Evolutionary conservation across 2,888 invertebrate genomes (phyloP).

Genomic region (Drymonia ruficornis): DNA sequence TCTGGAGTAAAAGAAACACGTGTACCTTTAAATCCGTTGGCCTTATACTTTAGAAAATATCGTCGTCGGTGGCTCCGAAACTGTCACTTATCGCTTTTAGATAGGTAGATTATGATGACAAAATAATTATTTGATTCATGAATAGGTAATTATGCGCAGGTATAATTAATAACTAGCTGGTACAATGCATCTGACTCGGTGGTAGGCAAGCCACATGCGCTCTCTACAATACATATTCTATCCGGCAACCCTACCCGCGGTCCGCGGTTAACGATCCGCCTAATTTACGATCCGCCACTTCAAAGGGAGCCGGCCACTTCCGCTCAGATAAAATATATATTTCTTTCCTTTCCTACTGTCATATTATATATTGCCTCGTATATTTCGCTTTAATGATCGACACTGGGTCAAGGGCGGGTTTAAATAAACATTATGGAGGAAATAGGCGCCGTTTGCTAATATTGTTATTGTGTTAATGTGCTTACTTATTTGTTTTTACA

Average conservation of each 20-base stretch:
- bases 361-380: conserved; percentile 18
- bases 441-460: conserved; percentile 3
- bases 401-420: conserved; percentile 32
- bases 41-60: too few species aligned
- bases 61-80: too few species aligned
- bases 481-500: background rate
- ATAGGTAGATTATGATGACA: too few species aligned
- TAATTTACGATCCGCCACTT: conserved; percentile 45
- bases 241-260: conserved; percentile 29
- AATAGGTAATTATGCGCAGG: too few species aligned
- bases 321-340: conserved; percentile 41
- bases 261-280: conserved; percentile 36
- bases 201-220: background rate
- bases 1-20: too few species aligned
- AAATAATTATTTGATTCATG: too few species aligned
- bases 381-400: conserved; percentile 21
- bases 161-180: too few species aligned
- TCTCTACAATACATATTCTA: background rate
- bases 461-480: background rate
- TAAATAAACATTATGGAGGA: conserved; percentile 9
- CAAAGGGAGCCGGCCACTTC: conserved; percentile 39
- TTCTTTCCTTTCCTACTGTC: conserved; percentile 42
- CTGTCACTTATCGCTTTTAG: too few species aligned
- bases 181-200: too few species aligned
- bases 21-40: too few species aligned